These are phyloP conservation scores for Stomorhina lunata DNA, from an alignment of 2,888 invertebrate species.

Conservation along the genomic window DNA sequence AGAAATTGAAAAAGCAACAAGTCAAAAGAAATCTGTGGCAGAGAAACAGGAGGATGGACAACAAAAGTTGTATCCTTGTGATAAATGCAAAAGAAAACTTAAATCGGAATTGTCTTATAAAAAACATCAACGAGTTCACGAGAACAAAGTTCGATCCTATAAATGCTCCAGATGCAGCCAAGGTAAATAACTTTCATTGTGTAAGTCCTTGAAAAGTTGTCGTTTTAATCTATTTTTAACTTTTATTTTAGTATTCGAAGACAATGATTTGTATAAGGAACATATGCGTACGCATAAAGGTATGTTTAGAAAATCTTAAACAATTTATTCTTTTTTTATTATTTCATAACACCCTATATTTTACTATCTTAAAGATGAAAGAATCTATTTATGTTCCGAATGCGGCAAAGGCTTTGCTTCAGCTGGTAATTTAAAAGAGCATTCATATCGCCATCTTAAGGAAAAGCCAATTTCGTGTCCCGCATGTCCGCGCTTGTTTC, in stretches of 20 bases:
- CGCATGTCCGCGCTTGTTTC: conserved; percentile 82
- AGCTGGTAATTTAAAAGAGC: conserved; percentile 82
- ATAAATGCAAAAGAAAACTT: conserved; percentile 50
- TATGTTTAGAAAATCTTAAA: neutral
- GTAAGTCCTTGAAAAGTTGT: conserved; percentile 5
- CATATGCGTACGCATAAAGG: conserved; percentile 81
- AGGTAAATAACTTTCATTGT: conserved; percentile 39
- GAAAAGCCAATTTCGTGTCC: conserved; percentile 81
- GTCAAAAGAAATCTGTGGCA: neutral
- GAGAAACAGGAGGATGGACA: neutral
- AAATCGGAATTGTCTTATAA: conserved; percentile 53
- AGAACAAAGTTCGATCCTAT: conserved; percentile 30
- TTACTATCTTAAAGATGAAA: too few relatives aligned
- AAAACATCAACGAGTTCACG: conserved; percentile 51
- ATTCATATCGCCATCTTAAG: conserved; percentile 81
- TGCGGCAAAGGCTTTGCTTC: conserved; percentile 82
- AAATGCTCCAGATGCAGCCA: conserved; percentile 42
- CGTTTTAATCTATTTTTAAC: neutral
- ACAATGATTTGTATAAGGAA: conserved; percentile 81
- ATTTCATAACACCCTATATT: too few relatives aligned
- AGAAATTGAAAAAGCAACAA: neutral
- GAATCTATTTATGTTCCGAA: conserved; percentile 82
- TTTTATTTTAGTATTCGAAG: conserved; percentile 80
- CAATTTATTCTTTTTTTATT: neutral
- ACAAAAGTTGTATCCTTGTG: conserved; percentile 29